Conservation (phyloP, 2,797 vertebrate species). For the Rhinophrynus dorsalis region DNA sequence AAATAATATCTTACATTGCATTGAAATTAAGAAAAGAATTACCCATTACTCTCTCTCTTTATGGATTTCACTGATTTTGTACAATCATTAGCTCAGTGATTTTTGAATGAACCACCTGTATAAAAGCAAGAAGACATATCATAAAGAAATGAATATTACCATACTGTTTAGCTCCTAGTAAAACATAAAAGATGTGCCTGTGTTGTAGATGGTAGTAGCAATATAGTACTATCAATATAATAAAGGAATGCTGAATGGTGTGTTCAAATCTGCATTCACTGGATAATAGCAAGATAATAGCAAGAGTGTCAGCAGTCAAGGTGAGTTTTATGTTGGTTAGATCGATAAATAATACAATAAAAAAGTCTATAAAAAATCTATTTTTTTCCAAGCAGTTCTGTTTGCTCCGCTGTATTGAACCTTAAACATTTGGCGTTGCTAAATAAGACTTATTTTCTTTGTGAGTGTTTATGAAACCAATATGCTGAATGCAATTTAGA, state of each 20-base stretch:
- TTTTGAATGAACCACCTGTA: too few species aligned
- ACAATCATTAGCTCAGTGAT: too few species aligned
- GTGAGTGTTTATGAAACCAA: background rate
- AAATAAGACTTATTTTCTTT: slow-evolving; percentile 1
- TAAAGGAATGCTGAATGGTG: slow-evolving; percentile 31
- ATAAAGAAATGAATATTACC: slow-evolving; percentile 2
- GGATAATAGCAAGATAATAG: too few species aligned
- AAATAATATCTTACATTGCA: too few species aligned
- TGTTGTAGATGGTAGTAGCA: background rate
- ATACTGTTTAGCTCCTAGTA: background rate
- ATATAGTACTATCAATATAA: slow-evolving; percentile 21
- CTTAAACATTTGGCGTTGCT: background rate
- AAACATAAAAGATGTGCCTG: slow-evolving; percentile 13
- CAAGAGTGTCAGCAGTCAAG: slow-evolving; percentile 33
- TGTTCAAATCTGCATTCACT: slow-evolving; percentile 29
- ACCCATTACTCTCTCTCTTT: too few species aligned
- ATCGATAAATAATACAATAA: slow-evolving; percentile 28
- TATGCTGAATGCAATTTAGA: background rate
- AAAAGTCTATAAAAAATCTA: slow-evolving; percentile 12
- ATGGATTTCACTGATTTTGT: too few species aligned
- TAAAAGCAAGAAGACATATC: too few species aligned
- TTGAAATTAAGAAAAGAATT: too few species aligned
- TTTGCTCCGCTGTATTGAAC: background rate
- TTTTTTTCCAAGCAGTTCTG: background rate
- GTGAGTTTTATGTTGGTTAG: slow-evolving; percentile 25